phyloP scores from a whole-genome alignment of 2,113 vertebrate genomes.

The Nesoenas mayeri region DNA sequence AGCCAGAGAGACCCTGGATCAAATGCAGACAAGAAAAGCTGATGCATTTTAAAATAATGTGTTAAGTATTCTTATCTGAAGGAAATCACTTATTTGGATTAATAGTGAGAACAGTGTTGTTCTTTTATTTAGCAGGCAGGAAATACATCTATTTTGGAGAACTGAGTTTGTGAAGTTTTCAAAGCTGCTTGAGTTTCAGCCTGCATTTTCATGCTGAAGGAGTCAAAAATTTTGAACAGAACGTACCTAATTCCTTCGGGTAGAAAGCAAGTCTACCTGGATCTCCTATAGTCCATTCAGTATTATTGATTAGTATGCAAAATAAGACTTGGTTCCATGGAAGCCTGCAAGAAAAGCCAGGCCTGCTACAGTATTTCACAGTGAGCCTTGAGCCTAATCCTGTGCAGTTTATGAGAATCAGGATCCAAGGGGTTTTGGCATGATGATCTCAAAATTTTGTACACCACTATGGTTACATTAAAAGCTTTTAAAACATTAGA shows the following conservation, averaged over 20 bases:
- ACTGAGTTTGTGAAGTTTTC: neutral
- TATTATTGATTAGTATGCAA: neutral
- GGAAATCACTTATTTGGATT: neutral
- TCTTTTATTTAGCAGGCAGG: neutral
- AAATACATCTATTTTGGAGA: neutral
- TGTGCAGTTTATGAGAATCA: neutral
- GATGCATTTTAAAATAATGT: neutral
- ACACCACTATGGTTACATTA: neutral
- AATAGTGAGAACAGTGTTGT: neutral
- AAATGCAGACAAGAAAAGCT: neutral
- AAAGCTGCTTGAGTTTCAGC: neutral
- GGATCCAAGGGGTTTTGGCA: neutral
- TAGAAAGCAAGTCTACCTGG: neutral
- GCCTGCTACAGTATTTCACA: neutral
- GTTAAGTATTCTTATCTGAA: neutral
- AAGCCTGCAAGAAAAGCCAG: neutral
- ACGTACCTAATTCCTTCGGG: fast-evolving
- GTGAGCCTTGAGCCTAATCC: neutral
- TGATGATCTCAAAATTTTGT: neutral
- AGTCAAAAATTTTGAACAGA: neutral
- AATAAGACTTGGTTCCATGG: neutral
- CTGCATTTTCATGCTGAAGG: neutral
- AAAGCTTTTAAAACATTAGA: neutral
- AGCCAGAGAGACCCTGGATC: neutral
- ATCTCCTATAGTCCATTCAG: neutral